Conservation (phyloP, 2,888 invertebrate species). For the Dryomyza anilis region DNA sequence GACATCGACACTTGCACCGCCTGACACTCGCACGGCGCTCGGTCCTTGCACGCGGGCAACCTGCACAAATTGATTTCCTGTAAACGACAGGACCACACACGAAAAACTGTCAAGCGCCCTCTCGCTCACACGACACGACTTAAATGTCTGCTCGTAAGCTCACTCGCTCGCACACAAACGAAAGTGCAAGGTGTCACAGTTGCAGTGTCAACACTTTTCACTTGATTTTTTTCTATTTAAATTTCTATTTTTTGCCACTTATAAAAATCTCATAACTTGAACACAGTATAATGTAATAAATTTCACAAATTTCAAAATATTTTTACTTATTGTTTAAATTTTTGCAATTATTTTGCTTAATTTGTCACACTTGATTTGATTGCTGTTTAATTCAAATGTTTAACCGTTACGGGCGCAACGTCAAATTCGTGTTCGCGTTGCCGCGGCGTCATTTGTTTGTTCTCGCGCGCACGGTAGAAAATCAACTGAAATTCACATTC, state of each 20-base stretch:
- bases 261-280: background rate
- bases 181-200: too few species aligned
- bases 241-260: background rate
- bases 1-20: background rate
- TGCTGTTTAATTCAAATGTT: background rate
- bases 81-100: background rate
- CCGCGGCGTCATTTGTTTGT: slow-evolving; percentile 45
- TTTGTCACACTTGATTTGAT: background rate
- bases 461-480: slow-evolving; percentile 40
- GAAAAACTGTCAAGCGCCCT: background rate
- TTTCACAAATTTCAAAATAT: background rate
- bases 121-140: background rate
- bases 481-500: slow-evolving; percentile 41
- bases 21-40: background rate
- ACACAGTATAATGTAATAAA: too few species aligned
- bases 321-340: background rate
- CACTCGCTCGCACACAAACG: background rate
- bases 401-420: slow-evolving; percentile 30
- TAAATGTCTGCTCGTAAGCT: background rate
- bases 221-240: background rate
- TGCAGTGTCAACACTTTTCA: background rate
- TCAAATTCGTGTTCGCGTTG: slow-evolving; percentile 22
- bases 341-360: background rate
- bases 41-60: background rate
- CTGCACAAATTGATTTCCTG: background rate